Evolutionary conservation across 2,888 invertebrate species (phyloP), one percentile per base, ranked within the genome.

Genomic region (Formica aserva): DNA sequence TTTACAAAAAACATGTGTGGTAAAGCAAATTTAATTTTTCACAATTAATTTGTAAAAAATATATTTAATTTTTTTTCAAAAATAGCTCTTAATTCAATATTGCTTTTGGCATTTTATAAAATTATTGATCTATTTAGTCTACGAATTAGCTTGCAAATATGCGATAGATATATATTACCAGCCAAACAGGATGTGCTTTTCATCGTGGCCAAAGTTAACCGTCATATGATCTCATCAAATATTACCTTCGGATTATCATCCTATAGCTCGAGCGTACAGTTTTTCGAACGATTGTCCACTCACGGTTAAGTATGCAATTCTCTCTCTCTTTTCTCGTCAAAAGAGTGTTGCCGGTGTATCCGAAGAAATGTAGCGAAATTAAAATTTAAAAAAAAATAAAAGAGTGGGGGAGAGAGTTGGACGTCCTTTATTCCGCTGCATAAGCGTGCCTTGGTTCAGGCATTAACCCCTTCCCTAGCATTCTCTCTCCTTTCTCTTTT

Each of bases 401-500:
- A 83, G 82, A 69, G 85, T 71, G 66, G 66, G 52, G n/a, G 32
- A 67, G 35, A 86, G 78, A 35, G 77, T 82, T 85, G 86, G 85
- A 88, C 85, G 86, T 88, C 87, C 86, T 90, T 90, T 90, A 86
- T 91, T 90, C 89, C 89, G 82, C 88, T 91, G 91, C 87, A 90
- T 90, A 91, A 91, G 90, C 88, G 89, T 90, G 91, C 88, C 89
- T 91, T 84, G 86, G 87, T 89, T 88, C 91, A 90, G 88, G 89
- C 91, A 91, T 91, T 91, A 91, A 91, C 87, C 83, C 85, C 52
- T 52, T 82, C 75, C 82, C 74, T 29, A 63, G 71, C 75, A 63
- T 63, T 82, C 85, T 85, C 87, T 85, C 82, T 80, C 82, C 48
- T 67, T 72, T 71, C 80, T 72, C 84, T 82, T 74, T 67, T 74